These are phyloP conservation scores for Listronotus bonariensis DNA, from an alignment of 1,140 invertebrate species.

Conservation along the genomic window DNA sequence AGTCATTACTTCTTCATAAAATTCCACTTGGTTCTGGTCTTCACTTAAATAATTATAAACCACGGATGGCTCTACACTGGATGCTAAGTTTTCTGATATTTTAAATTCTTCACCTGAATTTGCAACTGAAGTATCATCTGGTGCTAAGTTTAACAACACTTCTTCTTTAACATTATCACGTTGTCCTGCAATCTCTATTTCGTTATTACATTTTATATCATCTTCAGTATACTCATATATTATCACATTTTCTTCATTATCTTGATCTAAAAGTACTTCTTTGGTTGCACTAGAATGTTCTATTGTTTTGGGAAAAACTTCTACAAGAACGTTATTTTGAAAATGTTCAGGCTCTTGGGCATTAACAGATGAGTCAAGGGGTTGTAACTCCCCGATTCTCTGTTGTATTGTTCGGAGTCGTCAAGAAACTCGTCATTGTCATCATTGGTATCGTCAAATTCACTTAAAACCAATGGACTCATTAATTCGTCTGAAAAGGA, in stretches of 20 bases:
- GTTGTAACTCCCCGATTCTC: constrained; percentile 5
- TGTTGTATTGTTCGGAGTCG: background rate
- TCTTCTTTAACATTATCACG: background rate
- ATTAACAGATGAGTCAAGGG: background rate
- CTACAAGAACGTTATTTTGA: constrained; percentile 4
- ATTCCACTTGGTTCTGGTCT: background rate
- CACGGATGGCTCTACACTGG: background rate
- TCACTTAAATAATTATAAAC: constrained; percentile 3
- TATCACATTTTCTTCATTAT: background rate
- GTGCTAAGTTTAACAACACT: too few species aligned
- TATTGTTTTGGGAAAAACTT: background rate
- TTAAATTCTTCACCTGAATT: background rate
- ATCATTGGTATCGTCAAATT: constrained; percentile 6
- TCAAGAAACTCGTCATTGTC: constrained; percentile 1
- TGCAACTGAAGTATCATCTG: too few species aligned
- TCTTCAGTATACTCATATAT: constrained; percentile 4
- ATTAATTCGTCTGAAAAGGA: background rate
- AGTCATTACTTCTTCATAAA: constrained; percentile 3
- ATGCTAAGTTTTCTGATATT: background rate
- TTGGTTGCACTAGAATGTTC: background rate
- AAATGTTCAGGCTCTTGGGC: background rate
- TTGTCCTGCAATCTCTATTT: background rate
- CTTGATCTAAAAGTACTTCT: background rate
- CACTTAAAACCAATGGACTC: constrained; percentile 1
- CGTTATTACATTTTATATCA: background rate